These are phyloP conservation scores for Borostomias antarcticus DNA, from an alignment of 2,797 vertebrate species.

Conservation along the genomic window DNA sequence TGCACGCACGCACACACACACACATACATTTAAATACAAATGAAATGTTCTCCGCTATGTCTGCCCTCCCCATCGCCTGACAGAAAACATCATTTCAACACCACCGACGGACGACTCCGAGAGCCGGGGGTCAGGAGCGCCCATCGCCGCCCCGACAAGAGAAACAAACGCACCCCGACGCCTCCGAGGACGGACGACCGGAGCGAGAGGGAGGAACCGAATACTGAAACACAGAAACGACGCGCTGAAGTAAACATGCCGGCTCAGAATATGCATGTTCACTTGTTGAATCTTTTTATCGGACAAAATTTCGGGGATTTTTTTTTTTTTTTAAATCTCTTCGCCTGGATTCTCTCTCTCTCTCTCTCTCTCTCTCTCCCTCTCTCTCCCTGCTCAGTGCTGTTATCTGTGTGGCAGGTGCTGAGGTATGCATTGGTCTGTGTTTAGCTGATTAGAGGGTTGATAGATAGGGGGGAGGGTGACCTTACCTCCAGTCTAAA, in stretches of 20 bases:
- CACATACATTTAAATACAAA: too few species aligned
- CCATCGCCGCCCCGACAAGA: not conserved
- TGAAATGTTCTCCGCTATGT: too few species aligned
- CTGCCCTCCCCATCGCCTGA: too few species aligned
- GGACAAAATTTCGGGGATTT: conserved; percentile 41
- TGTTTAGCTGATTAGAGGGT: conserved; percentile 75
- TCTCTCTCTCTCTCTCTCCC: not conserved
- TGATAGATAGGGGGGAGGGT: conserved; percentile 77
- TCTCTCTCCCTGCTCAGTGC: not conserved
- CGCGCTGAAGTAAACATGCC: too few species aligned
- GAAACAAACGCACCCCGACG: not conserved
- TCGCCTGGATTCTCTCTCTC: conserved; percentile 19
- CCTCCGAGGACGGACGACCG: not conserved
- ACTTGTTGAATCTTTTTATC: conserved; percentile 77
- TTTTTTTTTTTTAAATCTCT: conserved; percentile 40
- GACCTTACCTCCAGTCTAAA: conserved; percentile 79
- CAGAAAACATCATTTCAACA: not conserved
- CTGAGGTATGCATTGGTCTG: conserved; percentile 63
- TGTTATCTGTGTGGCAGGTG: conserved; percentile 72
- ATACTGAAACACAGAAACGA: not conserved
- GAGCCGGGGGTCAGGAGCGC: not conserved
- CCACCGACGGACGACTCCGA: too few species aligned
- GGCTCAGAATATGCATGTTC: conserved; percentile 52
- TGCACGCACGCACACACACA: not conserved
- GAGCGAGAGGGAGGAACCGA: too few species aligned